Conservation (phyloP, 2,888 invertebrate species). For the Dasysyrphus tricinctus region DNA sequence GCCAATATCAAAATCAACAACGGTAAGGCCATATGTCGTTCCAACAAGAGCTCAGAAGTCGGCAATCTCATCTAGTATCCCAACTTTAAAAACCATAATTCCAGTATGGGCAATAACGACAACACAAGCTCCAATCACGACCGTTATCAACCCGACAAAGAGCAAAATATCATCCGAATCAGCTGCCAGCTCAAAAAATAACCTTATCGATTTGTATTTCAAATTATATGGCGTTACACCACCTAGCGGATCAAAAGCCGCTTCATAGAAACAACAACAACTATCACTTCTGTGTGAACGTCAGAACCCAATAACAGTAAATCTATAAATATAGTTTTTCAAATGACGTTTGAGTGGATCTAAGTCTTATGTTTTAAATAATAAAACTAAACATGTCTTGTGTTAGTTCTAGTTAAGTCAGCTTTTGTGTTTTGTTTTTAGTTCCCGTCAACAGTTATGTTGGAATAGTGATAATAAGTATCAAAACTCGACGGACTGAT, state of each 20-base stretch:
- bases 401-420: constrained; percentile 42
- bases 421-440: constrained; percentile 32
- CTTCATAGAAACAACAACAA: constrained; percentile 23
- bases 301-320: constrained; percentile 46
- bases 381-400: constrained; percentile 48
- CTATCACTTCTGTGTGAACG: constrained; percentile 35
- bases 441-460: constrained; percentile 22
- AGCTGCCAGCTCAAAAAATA: constrained; percentile 37
- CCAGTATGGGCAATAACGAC: constrained; percentile 14
- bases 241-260: constrained; percentile 31
- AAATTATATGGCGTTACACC: constrained; percentile 53
- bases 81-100: constrained; percentile 24
- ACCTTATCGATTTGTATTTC: constrained; percentile 57
- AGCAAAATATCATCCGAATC: constrained; percentile 24
- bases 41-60: constrained; percentile 33
- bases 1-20: background rate
- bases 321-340: constrained; percentile 8
- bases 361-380: constrained; percentile 41
- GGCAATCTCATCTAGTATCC: constrained; percentile 12
- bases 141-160: constrained; percentile 48
- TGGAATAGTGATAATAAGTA: constrained; percentile 15
- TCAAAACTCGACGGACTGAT: constrained; percentile 34
- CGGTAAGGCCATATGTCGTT: background rate
- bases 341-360: constrained; percentile 42
- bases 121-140: constrained; percentile 18